A percentile compares a stretch with the other conserved stretches of the same genome.
Conservation (phyloP, 1,140 invertebrate genomes). For the Drosophila grimshawi region DNA sequence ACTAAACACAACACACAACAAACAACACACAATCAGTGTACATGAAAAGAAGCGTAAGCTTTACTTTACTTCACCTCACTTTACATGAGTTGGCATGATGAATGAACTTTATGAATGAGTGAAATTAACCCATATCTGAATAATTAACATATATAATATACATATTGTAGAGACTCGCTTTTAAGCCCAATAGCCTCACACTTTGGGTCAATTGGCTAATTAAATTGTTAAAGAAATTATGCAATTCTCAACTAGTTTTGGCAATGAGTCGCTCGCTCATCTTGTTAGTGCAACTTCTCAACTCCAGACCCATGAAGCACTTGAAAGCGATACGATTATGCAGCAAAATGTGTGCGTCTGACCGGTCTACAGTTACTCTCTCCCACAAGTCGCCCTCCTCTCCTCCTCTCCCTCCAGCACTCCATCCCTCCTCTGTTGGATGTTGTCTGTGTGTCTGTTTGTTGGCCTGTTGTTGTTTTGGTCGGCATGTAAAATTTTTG, state of each 20-base stretch:
- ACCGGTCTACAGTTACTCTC: conserved; percentile 25
- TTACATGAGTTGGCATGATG: conserved; percentile 70
- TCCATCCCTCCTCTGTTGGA: conserved; percentile 29
- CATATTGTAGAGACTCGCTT: conserved; percentile 20
- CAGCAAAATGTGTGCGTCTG: conserved; percentile 67
- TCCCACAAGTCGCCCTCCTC: conserved; percentile 16
- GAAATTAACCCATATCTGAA: not conserved
- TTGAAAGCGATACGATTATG: conserved; percentile 83
- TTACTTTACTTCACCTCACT: conserved; percentile 2
- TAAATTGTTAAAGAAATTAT: conserved; percentile 55
- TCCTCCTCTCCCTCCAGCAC: conserved; percentile 7
- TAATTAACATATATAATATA: conserved; percentile 27
- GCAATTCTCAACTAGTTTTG: conserved; percentile 68
- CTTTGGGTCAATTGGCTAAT: conserved; percentile 53
- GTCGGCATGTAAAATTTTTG: conserved; percentile 76
- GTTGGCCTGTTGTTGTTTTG: conserved; percentile 42
- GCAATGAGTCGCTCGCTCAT: conserved; percentile 7
- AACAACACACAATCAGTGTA: conserved; percentile 23
- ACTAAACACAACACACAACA: conserved; percentile 6
- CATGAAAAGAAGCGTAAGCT: conserved; percentile 19
- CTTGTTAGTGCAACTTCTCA: not conserved
- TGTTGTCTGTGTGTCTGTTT: not conserved
- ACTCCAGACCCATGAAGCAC: conserved; percentile 54
- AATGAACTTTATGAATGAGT: conserved; percentile 64
- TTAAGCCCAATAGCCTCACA: conserved; percentile 40